Conservation (phyloP, 2,888 invertebrate genomes). For the Apodemia zela region DNA sequence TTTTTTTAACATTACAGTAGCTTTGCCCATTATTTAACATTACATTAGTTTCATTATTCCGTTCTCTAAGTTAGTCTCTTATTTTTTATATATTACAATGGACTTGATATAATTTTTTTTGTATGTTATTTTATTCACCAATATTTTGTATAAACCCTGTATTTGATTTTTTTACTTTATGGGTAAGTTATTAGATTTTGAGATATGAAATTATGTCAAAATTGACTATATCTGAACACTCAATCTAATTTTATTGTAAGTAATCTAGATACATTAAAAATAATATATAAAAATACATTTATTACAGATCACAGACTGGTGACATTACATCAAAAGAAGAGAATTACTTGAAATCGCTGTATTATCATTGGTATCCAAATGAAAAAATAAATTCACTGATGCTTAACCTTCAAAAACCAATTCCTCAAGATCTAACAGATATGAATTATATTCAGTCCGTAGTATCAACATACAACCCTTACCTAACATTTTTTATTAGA, state of each 20-base stretch:
- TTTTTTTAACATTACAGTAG: no score
- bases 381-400: constrained; percentile 48
- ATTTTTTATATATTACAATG: no score
- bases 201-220: no score
- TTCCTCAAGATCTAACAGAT: constrained; percentile 53
- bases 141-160: no score
- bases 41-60: no score
- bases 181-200: no score
- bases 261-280: not conserved
- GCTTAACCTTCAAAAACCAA: constrained; percentile 53
- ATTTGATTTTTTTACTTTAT: no score
- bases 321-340: constrained; percentile 42
- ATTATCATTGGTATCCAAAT: constrained; percentile 64
- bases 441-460: constrained; percentile 59
- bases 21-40: no score
- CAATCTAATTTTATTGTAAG: not conserved
- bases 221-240: no score
- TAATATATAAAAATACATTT: constrained; percentile 9
- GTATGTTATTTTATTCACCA: no score
- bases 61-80: no score
- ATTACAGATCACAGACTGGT: constrained; percentile 45
- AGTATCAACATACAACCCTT: constrained; percentile 60
- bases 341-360: constrained; percentile 53
- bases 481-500: constrained; percentile 54
- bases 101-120: no score